phyloP scores from a whole-genome alignment of 2,113 vertebrate species.

The Oryzias woworae region DNA sequence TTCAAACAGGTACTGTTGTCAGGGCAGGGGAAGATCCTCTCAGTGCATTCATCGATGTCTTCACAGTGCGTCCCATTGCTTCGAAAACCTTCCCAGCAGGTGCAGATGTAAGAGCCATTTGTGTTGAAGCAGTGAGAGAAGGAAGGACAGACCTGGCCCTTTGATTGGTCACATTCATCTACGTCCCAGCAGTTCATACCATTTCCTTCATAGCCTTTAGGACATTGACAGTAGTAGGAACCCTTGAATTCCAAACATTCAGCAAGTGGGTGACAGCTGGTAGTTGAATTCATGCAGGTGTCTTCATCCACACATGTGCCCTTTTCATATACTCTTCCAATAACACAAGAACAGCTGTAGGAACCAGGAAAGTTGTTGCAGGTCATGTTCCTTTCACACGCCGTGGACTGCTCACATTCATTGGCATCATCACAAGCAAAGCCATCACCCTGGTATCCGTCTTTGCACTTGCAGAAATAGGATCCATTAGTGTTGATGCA shows the following conservation, averaged over 20 bases:
- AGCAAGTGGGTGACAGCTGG: conserved; percentile 63
- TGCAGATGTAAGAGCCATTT: conserved; percentile 74
- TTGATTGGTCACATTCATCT: conserved; percentile 70
- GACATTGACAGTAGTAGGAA: conserved; percentile 77
- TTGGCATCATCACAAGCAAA: conserved; percentile 75
- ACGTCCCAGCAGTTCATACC: conserved; percentile 75
- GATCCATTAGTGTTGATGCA: conserved; percentile 78
- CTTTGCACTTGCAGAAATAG: conserved; percentile 73
- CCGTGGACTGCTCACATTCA: conserved; percentile 67
- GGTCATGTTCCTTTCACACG: conserved; percentile 72
- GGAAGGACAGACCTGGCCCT: conserved; percentile 54
- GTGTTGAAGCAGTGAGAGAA: conserved; percentile 76
- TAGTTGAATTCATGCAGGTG: conserved; percentile 63
- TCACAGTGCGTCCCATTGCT: conserved; percentile 69
- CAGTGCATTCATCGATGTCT: conserved; percentile 77
- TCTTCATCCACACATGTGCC: conserved; percentile 72
- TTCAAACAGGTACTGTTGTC: conserved; percentile 75
- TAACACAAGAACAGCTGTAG: conserved; percentile 72
- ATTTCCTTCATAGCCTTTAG: conserved; percentile 72
- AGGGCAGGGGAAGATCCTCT: conserved; percentile 66
- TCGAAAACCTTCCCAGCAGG: conserved; percentile 77
- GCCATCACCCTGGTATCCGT: conserved; percentile 77
- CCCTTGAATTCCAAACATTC: conserved; percentile 63
- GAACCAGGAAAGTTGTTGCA: conserved; percentile 78
- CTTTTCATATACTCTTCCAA: conserved; percentile 54